These are phyloP conservation scores for Polypterus senegalus DNA, from an alignment of 2,113 vertebrate genomes.

Conservation along the genomic window DNA sequence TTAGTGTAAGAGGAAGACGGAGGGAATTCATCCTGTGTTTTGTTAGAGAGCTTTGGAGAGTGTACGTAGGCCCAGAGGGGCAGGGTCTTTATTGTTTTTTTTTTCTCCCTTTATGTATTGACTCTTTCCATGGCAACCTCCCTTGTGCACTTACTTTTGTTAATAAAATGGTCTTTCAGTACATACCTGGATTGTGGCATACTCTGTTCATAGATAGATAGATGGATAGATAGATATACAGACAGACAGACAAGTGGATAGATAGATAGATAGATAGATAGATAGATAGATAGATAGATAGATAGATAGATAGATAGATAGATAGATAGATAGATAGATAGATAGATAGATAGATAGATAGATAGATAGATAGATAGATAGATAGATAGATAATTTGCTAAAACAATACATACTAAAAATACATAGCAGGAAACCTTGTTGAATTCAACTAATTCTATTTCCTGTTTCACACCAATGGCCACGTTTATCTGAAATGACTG, in stretches of 20 bases:
- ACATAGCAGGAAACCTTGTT: background rate
- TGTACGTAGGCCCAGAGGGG: background rate
- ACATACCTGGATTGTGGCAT: background rate
- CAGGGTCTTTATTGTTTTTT: background rate
- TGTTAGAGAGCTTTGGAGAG: too few species aligned
- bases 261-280: slow-evolving; percentile 9
- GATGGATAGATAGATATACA: background rate
- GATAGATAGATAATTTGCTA: background rate
- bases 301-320: slow-evolving; percentile 17
- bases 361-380: slow-evolving; percentile 2
- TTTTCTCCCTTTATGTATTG: background rate
- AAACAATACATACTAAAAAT: background rate
- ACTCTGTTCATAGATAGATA: background rate
- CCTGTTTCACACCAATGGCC: background rate
- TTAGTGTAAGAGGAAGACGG: too few species aligned
- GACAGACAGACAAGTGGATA: slow-evolving; percentile 9
- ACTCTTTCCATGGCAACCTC: background rate
- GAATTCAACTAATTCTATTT: background rate
- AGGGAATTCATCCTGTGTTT: too few species aligned
- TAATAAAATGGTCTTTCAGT: background rate
- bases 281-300: slow-evolving; percentile 6
- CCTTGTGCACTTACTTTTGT: background rate
- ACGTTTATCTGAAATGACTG: background rate
- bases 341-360: slow-evolving; percentile 10
- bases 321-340: slow-evolving; percentile 1